These are phyloP conservation scores for Caenorhabditis sp. DNA, from an alignment of 2,888 invertebrate species.

Conservation along the genomic window DNA sequence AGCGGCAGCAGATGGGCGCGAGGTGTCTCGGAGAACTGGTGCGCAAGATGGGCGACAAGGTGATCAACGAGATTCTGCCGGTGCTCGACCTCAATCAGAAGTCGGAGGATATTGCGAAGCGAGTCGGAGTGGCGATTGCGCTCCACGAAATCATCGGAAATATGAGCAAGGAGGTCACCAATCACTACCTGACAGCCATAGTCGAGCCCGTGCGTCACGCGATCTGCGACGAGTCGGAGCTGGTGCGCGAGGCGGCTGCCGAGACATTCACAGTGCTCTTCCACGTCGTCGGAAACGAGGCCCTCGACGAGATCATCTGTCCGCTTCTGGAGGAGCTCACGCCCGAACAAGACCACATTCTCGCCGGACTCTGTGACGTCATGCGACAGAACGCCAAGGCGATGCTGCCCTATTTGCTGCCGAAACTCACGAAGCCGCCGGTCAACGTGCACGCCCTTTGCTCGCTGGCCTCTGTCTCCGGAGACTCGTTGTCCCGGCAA, in stretches of 20 bases:
- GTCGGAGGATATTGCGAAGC: conserved; percentile 92
- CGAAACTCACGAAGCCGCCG: conserved; percentile 88
- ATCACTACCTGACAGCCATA: conserved; percentile 64
- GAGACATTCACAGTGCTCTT: conserved; percentile 96
- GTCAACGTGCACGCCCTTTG: conserved; percentile 91
- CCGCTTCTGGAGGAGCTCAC: conserved; percentile 88
- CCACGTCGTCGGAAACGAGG: conserved; percentile 90
- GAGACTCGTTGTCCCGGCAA: conserved; percentile 87
- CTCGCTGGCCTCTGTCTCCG: conserved; percentile 92
- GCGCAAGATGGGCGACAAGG: conserved; percentile 95
- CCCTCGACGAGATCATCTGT: conserved; percentile 96
- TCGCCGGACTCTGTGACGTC: conserved; percentile 95
- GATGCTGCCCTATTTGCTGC: conserved; percentile 95
- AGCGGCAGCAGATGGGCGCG: conserved; percentile 94
- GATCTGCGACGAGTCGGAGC: conserved; percentile 85
- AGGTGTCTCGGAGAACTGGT: conserved; percentile 96
- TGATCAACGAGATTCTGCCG: conserved; percentile 85
- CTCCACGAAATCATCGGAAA: conserved; percentile 97
- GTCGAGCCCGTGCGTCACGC: conserved; percentile 93
- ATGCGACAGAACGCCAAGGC: conserved; percentile 91
- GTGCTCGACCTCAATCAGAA: conserved; percentile 93
- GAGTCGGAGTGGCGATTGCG: conserved; percentile 97
- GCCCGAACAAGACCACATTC: conserved; percentile 88
- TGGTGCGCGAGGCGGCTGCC: conserved; percentile 91
- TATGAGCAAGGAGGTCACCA: conserved; percentile 84